phyloP scores from a whole-genome alignment of 2,888 invertebrate species.

The Tenthredo mesomela region DNA sequence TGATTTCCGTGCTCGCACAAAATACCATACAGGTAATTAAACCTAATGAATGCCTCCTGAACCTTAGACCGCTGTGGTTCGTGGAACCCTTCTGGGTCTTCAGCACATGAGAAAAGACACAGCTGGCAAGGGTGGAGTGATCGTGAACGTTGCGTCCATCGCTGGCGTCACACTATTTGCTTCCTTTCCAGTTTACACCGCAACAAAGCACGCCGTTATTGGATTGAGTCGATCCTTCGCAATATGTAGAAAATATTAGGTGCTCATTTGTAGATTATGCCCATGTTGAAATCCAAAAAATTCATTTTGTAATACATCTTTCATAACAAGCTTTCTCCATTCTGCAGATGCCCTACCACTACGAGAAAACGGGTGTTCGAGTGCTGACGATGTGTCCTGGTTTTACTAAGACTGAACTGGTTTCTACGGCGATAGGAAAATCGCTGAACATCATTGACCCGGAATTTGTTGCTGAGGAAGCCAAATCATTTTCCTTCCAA shows the following conservation, averaged over 20 bases:
- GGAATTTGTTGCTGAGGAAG: slow-evolving; percentile 48
- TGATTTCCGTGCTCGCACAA: no score
- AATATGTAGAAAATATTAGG: slow-evolving; percentile 61
- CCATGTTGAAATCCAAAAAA: background rate
- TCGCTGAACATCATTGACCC: slow-evolving; percentile 63
- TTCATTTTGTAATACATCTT: background rate
- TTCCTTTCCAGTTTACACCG: slow-evolving; percentile 79
- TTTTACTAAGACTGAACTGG: slow-evolving; percentile 72
- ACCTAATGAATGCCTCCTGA: background rate
- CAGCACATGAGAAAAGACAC: slow-evolving; percentile 81
- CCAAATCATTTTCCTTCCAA: slow-evolving; percentile 47
- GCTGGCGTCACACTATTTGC: slow-evolving; percentile 78
- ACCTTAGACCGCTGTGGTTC: slow-evolving; percentile 77
- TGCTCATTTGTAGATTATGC: slow-evolving; percentile 48
- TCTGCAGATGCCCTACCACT: slow-evolving; percentile 69
- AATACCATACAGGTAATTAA: background rate
- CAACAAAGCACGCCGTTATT: slow-evolving; percentile 80
- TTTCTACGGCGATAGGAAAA: slow-evolving; percentile 66
- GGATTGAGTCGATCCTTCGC: slow-evolving; percentile 80
- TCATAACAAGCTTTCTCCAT: background rate
- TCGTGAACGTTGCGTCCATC: slow-evolving; percentile 82
- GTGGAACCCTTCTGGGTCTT: slow-evolving; percentile 80
- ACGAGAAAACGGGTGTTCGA: slow-evolving; percentile 71
- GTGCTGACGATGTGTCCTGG: slow-evolving; percentile 76
- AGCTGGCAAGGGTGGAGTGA: slow-evolving; percentile 81